A percentile compares a stretch with the other conserved stretches of the same genome.
Conservation (phyloP, 2,797 vertebrate species). For the Muraenolepis orangiensis region DNA sequence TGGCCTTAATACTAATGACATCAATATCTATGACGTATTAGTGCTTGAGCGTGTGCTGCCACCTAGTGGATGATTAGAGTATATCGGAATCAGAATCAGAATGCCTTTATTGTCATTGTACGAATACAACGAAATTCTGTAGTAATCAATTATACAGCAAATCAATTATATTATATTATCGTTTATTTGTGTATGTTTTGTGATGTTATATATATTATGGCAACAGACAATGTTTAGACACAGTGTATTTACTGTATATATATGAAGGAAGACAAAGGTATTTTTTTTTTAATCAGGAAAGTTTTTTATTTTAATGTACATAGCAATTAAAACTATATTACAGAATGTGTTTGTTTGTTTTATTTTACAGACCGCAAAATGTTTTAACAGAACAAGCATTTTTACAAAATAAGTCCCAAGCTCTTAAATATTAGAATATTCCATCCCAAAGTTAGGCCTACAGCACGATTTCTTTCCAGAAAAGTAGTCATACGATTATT, state of each 20-base stretch:
- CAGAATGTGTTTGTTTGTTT: slow-evolving; percentile 75
- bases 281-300: slow-evolving; percentile 70
- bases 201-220: background rate
- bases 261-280: too few species aligned
- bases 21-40: background rate
- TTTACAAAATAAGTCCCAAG: slow-evolving; percentile 94
- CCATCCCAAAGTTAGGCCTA: slow-evolving; percentile 69
- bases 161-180: too few species aligned
- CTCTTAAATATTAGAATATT: slow-evolving; percentile 84
- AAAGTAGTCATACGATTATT: slow-evolving; percentile 72
- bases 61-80: slow-evolving; percentile 36
- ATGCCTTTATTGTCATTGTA: background rate
- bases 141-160: background rate
- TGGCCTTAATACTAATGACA: background rate
- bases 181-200: background rate
- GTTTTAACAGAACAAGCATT: slow-evolving; percentile 51
- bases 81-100: background rate
- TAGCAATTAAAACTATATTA: slow-evolving; percentile 83
- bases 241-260: background rate
- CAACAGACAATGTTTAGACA: background rate
- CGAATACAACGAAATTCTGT: too few species aligned
- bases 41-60: slow-evolving; percentile 39
- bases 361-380: slow-evolving; percentile 67
- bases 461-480: slow-evolving; percentile 74
- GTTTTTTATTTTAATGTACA: slow-evolving; percentile 80